Percentiles rank a stretch among this genome's conserved stretches.
These are phyloP conservation scores for Eupithecia inturbata DNA, from an alignment of 2,888 invertebrate genomes.

Conservation along the genomic window DNA sequence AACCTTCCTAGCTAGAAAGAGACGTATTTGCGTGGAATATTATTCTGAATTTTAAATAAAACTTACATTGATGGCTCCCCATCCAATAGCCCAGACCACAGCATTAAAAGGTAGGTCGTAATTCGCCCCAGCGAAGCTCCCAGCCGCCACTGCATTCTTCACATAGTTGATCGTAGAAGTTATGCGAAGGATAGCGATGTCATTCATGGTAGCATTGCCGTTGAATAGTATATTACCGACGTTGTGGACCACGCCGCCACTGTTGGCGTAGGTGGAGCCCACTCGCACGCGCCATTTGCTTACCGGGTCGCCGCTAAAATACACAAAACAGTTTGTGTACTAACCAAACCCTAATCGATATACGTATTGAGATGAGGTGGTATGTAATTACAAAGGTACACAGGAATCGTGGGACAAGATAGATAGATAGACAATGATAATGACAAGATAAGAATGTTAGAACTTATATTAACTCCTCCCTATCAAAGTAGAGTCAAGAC, in stretches of 20 bases:
- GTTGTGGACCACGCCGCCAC: constrained; percentile 5
- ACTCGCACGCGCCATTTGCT: constrained; percentile 18
- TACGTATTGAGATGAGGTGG: background rate
- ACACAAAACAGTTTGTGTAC: background rate
- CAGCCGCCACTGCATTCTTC: constrained; percentile 7
- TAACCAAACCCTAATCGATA: constrained; percentile 4
- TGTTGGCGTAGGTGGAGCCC: constrained; percentile 10
- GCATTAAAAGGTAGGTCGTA: constrained; percentile 8
- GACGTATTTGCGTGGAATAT: background rate
- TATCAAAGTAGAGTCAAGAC: background rate
- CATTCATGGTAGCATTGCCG: background rate
- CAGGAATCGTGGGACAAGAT: background rate
- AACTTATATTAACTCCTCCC: background rate
- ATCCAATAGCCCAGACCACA: constrained; percentile 13
- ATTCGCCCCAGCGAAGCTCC: constrained; percentile 9
- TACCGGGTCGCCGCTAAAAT: constrained; percentile 39
- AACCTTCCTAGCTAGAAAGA: background rate
- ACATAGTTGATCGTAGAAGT: background rate
- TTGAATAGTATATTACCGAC: background rate
- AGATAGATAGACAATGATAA: no score
- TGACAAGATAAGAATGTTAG: no score
- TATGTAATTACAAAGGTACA: background rate
- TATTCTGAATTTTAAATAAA: background rate
- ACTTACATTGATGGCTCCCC: constrained; percentile 14
- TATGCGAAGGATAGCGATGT: constrained; percentile 8